These are phyloP conservation scores for Ptychadena robeensis DNA, from an alignment of 2,797 vertebrate genomes.

Conservation along the genomic window DNA sequence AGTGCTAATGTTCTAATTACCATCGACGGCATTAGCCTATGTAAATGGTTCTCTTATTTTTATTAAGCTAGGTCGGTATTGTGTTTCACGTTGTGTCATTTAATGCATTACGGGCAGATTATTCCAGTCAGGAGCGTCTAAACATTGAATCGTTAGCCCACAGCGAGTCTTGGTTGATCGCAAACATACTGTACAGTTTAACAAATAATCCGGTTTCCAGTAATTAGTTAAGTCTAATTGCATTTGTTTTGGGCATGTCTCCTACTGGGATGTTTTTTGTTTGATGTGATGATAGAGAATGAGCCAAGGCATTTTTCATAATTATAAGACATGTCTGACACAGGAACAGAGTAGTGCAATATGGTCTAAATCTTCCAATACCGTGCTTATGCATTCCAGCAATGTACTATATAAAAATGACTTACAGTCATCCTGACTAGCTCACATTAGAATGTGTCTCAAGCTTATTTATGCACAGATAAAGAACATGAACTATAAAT, in stretches of 20 bases:
- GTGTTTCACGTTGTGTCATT: constrained; percentile 15
- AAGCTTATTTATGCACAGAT: not conserved
- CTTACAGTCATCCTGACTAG: not conserved
- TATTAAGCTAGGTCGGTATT: not conserved
- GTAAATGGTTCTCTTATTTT: constrained; percentile 57
- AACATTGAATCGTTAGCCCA: constrained; percentile 1
- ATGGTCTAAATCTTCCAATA: not conserved
- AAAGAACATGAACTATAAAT: not conserved
- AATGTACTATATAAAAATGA: not conserved
- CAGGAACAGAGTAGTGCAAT: not conserved
- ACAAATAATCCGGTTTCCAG: constrained; percentile 18
- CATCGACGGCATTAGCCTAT: constrained; percentile 52
- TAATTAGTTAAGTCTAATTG: constrained; percentile 33
- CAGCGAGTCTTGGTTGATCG: constrained; percentile 11
- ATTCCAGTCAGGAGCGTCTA: not conserved
- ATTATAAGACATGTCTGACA: constrained; percentile 1
- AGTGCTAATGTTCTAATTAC: constrained; percentile 64
- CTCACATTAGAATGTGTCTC: not conserved
- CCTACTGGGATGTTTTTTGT: constrained; percentile 22
- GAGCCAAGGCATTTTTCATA: constrained; percentile 12
- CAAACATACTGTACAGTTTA: constrained; percentile 16
- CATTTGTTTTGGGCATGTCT: constrained; percentile 40
- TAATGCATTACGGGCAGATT: not conserved
- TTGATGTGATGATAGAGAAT: constrained; percentile 17
- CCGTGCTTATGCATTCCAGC: not conserved